These are phyloP conservation scores for Phthorimaea operculella DNA, from an alignment of 1,140 invertebrate species.

Conservation along the genomic window DNA sequence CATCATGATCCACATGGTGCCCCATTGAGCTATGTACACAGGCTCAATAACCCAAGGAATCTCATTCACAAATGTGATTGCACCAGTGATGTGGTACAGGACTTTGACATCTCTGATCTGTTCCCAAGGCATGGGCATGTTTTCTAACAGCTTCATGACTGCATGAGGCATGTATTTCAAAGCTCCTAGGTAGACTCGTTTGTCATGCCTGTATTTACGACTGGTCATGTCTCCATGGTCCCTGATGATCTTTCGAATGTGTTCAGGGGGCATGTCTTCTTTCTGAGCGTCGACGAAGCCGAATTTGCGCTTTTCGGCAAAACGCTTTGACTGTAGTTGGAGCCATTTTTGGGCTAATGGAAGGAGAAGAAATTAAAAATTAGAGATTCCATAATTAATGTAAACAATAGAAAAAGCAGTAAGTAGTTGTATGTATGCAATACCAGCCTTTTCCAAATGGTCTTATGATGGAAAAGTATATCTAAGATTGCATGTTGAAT, in stretches of 20 bases:
- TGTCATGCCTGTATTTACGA: constrained; percentile 98
- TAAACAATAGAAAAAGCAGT: no score
- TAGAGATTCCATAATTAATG: no score
- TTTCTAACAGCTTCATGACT: constrained; percentile 97
- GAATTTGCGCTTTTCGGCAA: constrained; percentile 98
- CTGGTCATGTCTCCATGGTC: constrained; percentile 99
- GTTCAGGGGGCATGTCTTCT: constrained; percentile 99
- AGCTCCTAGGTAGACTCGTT: constrained; percentile 97
- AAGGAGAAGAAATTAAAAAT: constrained; percentile 14
- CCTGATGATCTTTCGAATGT: constrained; percentile 98
- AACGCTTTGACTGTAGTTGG: constrained; percentile 96
- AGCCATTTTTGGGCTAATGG: constrained; percentile 94
- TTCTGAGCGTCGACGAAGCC: constrained; percentile 99
- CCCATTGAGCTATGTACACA: constrained; percentile 99
- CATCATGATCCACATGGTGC: constrained; percentile 99
- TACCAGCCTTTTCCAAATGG: constrained; percentile 44
- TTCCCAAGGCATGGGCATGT: constrained; percentile 99
- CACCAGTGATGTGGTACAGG: constrained; percentile 97
- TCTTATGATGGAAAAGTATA: constrained; percentile 48
- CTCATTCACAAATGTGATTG: constrained; percentile 99
- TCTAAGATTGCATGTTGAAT: constrained; percentile 35
- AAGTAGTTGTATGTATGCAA: constrained; percentile 26
- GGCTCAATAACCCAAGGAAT: constrained; percentile 99
- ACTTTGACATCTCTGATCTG: constrained; percentile 99
- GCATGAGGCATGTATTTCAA: constrained; percentile 99